Conservation (phyloP, 2,113 vertebrate genomes). For the Isichthys henryi region DNA sequence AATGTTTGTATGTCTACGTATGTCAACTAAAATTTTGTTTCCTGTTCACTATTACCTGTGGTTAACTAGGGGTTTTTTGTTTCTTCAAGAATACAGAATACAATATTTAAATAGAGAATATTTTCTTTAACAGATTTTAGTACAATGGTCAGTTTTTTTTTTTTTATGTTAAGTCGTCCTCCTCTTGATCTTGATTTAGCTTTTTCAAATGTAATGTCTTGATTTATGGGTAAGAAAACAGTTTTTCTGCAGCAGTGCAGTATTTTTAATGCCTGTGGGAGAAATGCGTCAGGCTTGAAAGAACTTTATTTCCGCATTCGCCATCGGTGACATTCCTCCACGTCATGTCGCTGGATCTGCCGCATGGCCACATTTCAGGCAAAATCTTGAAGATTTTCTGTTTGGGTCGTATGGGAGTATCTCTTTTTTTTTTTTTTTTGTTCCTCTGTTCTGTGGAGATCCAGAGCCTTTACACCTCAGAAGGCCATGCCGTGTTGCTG, state of each 20-base stretch:
- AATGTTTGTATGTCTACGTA: background rate
- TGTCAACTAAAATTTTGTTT: background rate
- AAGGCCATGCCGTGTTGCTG: background rate
- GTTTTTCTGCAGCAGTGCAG: background rate
- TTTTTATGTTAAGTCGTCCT: background rate
- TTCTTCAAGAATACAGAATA: background rate
- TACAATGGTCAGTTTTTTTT: background rate
- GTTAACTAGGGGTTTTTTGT: background rate
- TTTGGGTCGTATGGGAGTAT: background rate
- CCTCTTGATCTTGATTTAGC: background rate
- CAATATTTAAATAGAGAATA: slow-evolving; percentile 3
- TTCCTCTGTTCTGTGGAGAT: background rate
- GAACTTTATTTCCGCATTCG: background rate
- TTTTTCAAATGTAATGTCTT: background rate
- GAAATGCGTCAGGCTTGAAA: background rate
- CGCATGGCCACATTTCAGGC: background rate
- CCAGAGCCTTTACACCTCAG: background rate
- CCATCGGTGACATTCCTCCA: background rate
- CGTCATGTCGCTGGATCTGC: background rate
- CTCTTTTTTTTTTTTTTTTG: background rate
- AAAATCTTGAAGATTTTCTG: background rate
- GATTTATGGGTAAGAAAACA: background rate
- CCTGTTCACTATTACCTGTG: background rate
- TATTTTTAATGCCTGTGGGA: background rate
- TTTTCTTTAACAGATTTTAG: background rate